Base-by-base conservation (phyloP, 2,888 invertebrate species). In the Eueremaeus valkanovi region DNA sequence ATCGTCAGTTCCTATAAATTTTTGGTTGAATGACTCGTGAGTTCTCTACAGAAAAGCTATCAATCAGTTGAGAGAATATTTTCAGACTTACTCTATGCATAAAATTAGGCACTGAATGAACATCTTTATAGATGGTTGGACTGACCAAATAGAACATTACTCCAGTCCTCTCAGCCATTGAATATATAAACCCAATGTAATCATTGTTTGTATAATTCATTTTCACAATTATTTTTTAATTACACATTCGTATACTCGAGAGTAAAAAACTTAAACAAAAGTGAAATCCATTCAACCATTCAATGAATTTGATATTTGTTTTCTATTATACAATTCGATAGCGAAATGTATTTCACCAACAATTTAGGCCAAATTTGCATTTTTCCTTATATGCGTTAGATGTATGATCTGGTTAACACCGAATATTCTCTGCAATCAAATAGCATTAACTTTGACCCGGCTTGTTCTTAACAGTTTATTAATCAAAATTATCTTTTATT, bases 61-160 rank as follows among this genome's bases (percentile, higher is more conserved):
- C 24, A 21, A 21, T 21, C n/a, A 36, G 36, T 36, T 11, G 24
- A 21, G 24, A n/a, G 24, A 51, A n/a, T 16, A 5, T 51, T 21
- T 21, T 51, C 51, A 51, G 21, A 68, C 68, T 68, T 68, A 68
- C 68, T 42, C 68, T 40, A 68, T 68, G 68, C 68, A 68, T 68
- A 68, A 68, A 68, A 68, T 68, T 68, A 21, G 68, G 68, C 68
- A 68, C 68, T 33, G 11, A 9, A 42, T 68, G 40, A 13, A 68
- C 42, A 24, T 68, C 42, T 42, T 33, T 24, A 68, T 68, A 68
- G 24, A 68, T 68, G 1, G 68, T 68, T 3, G 68, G 68, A 11
- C 11, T 68, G 40, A 68, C 68, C 42, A 68, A 24, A 42, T 68
- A 68, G 42, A 68, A 68, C 40, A 68, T 40, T n/a, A 68, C 33